These are phyloP conservation scores for Noctua janthe DNA, from an alignment of 2,888 invertebrate species.

Conservation along the genomic window DNA sequence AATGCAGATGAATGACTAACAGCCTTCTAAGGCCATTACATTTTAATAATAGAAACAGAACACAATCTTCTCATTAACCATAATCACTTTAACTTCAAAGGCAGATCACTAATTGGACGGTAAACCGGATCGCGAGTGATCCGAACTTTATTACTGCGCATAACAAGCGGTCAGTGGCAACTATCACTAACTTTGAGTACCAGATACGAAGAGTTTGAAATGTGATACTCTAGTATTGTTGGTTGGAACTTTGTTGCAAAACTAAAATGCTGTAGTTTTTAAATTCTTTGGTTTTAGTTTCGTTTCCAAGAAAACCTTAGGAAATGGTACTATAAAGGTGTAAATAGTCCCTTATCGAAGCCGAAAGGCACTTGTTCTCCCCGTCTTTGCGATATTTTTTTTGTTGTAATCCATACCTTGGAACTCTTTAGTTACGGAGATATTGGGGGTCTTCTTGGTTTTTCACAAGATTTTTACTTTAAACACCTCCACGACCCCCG, in stretches of 20 bases:
- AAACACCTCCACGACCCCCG: no score
- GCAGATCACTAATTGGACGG: slow-evolving; percentile 33
- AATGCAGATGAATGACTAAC: no score
- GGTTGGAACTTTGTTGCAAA: neutral
- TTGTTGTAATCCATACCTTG: no score
- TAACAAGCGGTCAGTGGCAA: slow-evolving; percentile 15
- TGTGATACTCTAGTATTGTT: neutral
- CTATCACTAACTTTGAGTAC: slow-evolving; percentile 16
- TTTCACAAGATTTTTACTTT: no score
- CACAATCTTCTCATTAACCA: neutral
- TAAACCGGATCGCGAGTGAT: slow-evolving; percentile 12
- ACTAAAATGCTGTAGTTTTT: neutral
- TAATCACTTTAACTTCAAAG: neutral
- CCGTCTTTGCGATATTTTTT: no score
- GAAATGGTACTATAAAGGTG: no score
- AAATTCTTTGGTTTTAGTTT: neutral
- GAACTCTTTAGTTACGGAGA: no score
- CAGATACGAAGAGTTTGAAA: slow-evolving; percentile 5
- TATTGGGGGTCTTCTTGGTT: no score
- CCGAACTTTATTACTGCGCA: slow-evolving; percentile 7
- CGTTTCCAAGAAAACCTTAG: no score
- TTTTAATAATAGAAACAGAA: slow-evolving; percentile 1
- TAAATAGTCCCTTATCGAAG: no score
- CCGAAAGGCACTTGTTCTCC: no score
- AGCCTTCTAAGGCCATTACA: neutral